phyloP scores from a whole-genome alignment of 2,888 invertebrate species.

The Horisme vitalbata region DNA sequence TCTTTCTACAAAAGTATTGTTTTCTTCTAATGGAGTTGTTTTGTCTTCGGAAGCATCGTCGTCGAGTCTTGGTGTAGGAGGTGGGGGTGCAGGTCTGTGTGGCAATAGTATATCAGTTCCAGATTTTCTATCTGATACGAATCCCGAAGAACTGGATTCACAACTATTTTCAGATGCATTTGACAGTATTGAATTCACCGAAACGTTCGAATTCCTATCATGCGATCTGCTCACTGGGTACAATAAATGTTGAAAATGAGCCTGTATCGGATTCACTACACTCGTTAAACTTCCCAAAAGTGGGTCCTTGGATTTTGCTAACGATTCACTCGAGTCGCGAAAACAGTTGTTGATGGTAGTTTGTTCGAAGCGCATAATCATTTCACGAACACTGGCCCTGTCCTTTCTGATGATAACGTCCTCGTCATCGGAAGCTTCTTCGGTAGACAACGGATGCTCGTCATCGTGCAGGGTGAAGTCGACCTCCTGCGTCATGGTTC shows the following conservation, averaged over 20 bases:
- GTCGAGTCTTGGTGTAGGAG: constrained; percentile 67
- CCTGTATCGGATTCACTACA: constrained; percentile 68
- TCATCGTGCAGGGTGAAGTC: constrained; percentile 56
- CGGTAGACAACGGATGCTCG: constrained; percentile 58
- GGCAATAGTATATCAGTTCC: constrained; percentile 54
- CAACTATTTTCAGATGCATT: constrained; percentile 73
- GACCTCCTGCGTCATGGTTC: constrained; percentile 73
- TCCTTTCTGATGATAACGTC: constrained; percentile 64
- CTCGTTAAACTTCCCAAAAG: constrained; percentile 66
- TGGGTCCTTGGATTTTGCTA: constrained; percentile 61
- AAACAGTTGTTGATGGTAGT: constrained; percentile 52
- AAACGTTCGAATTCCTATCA: constrained; percentile 74
- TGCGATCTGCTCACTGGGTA: constrained; percentile 64
- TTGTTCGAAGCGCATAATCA: constrained; percentile 73
- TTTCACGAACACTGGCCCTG: constrained; percentile 67
- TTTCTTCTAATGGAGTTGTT: constrained; percentile 52
- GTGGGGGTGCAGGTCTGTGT: constrained; percentile 75
- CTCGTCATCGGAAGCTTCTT: constrained; percentile 63
- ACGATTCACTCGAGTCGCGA: constrained; percentile 63
- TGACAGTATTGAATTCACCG: constrained; percentile 77
- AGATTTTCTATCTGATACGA: constrained; percentile 72
- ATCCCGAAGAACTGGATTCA: constrained; percentile 78
- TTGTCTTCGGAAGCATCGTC: constrained; percentile 55
- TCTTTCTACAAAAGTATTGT: constrained; percentile 49
- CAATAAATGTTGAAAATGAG: constrained; percentile 67